Evolutionary conservation across 2,888 invertebrate genomes (phyloP).

Genomic region (Dioctria rufipes): DNA sequence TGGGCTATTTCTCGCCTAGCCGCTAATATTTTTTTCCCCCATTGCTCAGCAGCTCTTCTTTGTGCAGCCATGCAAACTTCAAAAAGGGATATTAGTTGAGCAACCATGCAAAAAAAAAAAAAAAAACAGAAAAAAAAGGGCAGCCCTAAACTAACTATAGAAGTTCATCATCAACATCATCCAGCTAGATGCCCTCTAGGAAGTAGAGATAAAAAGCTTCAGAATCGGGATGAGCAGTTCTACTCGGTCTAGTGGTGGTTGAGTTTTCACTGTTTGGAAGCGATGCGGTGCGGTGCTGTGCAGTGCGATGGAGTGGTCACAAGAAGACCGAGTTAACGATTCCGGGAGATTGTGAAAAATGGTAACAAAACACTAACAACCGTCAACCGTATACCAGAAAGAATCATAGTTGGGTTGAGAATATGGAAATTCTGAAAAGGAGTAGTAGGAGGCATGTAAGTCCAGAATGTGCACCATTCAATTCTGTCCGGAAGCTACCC

Average conservation of each 20-base stretch:
- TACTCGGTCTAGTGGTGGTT: too few relatives aligned
- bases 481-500: neutral
- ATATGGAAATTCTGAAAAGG: slow-evolving; percentile 37
- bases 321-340: slow-evolving; percentile 10
- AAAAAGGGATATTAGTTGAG: slow-evolving; percentile 42
- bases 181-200: slow-evolving; percentile 28
- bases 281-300: neutral
- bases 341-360: slow-evolving; percentile 20
- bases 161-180: slow-evolving; percentile 43
- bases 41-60: neutral
- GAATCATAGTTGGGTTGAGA: slow-evolving; percentile 17
- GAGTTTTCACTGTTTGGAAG: neutral
- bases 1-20: slow-evolving; percentile 18
- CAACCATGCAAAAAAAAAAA: slow-evolving; percentile 32
- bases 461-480: slow-evolving; percentile 28
- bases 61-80: slow-evolving; percentile 13
- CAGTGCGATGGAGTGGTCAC: neutral
- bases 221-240: too few relatives aligned
- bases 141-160: slow-evolving; percentile 29
- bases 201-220: slow-evolving; percentile 1
- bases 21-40: slow-evolving; percentile 18
- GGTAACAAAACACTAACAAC: slow-evolving; percentile 31
- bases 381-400: slow-evolving; percentile 5
- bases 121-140: too few relatives aligned
- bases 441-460: neutral